These are phyloP conservation scores for Loriculus beryllinus DNA, from an alignment of 2,797 vertebrate species.

Conservation along the genomic window DNA sequence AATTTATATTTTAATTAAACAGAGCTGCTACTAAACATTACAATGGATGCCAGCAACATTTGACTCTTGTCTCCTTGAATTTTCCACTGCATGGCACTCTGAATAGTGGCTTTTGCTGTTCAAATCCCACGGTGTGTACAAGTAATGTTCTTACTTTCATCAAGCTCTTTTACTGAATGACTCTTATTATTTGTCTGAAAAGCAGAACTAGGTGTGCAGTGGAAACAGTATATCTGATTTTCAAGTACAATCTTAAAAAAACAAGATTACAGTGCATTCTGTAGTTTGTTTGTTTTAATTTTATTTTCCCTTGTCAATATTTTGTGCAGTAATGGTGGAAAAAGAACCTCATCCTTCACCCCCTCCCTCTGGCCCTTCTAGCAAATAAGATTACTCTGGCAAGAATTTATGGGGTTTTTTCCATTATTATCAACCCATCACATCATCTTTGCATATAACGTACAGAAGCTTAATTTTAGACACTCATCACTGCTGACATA, in stretches of 20 bases:
- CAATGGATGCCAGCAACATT: neutral
- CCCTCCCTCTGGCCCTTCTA: neutral
- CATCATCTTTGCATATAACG: neutral
- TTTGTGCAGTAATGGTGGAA: neutral
- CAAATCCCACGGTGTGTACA: neutral
- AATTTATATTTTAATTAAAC: conserved; percentile 35
- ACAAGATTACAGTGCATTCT: neutral
- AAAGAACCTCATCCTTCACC: neutral
- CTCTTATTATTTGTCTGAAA: neutral
- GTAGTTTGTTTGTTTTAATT: neutral
- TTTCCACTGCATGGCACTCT: neutral
- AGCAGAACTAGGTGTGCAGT: neutral
- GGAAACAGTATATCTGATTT: neutral
- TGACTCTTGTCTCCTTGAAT: neutral
- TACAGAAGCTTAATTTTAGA: neutral
- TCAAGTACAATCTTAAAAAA: neutral
- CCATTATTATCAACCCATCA: neutral
- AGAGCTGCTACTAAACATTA: neutral
- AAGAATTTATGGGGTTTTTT: neutral
- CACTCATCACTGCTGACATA: neutral
- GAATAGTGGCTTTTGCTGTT: neutral
- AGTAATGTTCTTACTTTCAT: neutral
- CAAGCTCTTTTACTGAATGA: neutral
- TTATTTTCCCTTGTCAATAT: neutral
- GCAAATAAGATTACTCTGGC: neutral